Evolutionary conservation across 2,888 invertebrate species (phyloP).

Genomic region (Stramonita haemastoma): DNA sequence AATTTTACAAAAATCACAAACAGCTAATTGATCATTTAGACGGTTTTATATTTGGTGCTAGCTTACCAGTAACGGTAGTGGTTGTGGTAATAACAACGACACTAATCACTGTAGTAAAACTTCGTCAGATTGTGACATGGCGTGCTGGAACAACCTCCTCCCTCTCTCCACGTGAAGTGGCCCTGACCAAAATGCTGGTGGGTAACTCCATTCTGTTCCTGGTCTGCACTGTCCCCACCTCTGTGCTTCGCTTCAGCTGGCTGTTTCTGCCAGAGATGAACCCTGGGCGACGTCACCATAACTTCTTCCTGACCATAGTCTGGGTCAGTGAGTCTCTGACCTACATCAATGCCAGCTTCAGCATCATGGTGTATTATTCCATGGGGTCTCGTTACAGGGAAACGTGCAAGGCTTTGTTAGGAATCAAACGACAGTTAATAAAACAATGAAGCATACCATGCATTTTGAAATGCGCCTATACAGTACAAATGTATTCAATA

Average conservation of each 20-base stretch:
- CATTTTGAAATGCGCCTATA: too few relatives aligned
- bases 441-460: too few relatives aligned
- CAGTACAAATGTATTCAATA: too few relatives aligned
- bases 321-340: not conserved
- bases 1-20: not conserved
- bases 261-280: not conserved
- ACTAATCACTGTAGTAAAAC: not conserved
- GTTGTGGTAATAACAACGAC: not conserved
- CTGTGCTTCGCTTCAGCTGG: not conserved
- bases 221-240: not conserved
- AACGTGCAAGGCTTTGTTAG: not conserved
- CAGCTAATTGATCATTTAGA: not conserved
- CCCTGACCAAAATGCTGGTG: conserved; percentile 11
- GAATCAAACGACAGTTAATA: not conserved
- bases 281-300: not conserved
- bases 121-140: not conserved
- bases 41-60: not conserved
- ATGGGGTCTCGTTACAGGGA: conserved; percentile 5
- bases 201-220: conserved; percentile 3
- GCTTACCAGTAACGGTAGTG: not conserved
- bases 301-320: not conserved
- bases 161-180: not conserved
- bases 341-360: not conserved
- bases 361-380: not conserved
- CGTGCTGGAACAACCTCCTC: not conserved